These are phyloP conservation scores for Meta bourneti DNA, from an alignment of 2,888 invertebrate species.

Conservation along the genomic window DNA sequence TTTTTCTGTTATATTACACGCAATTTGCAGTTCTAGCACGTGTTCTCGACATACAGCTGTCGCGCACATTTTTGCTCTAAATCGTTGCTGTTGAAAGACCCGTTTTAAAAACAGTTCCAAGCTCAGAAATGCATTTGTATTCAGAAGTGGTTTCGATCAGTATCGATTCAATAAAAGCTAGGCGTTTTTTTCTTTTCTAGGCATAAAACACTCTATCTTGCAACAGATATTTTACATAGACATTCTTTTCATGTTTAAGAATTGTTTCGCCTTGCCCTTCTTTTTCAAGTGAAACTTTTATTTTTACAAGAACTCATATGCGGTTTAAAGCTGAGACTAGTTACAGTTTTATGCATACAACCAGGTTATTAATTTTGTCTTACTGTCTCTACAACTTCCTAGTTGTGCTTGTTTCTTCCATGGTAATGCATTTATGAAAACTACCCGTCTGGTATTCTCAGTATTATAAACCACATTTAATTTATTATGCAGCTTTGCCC, in stretches of 20 bases:
- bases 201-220: constrained; percentile 32
- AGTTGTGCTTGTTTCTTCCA: too few species aligned
- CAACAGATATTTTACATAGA: constrained; percentile 25
- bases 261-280: not conserved
- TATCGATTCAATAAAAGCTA: constrained; percentile 16
- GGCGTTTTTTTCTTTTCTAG: constrained; percentile 24
- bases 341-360: too few species aligned
- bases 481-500: too few species aligned
- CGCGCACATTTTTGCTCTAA: constrained; percentile 22
- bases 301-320: too few species aligned
- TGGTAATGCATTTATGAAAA: too few species aligned
- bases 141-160: constrained; percentile 37
- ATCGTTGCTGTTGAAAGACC: constrained; percentile 37
- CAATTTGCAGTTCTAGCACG: constrained; percentile 32
- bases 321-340: too few species aligned
- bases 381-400: too few species aligned
- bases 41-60: constrained; percentile 36
- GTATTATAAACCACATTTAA: too few species aligned
- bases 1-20: constrained; percentile 4
- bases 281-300: too few species aligned
- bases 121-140: constrained; percentile 39
- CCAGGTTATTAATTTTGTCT: too few species aligned
- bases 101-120: constrained; percentile 39
- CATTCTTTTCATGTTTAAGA: not conserved
- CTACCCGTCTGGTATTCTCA: too few species aligned